Percentiles rank a stretch among this genome's conserved stretches.
phyloP scores from a whole-genome alignment of 1,140 invertebrate species.

The Procambarus virginalis region DNA sequence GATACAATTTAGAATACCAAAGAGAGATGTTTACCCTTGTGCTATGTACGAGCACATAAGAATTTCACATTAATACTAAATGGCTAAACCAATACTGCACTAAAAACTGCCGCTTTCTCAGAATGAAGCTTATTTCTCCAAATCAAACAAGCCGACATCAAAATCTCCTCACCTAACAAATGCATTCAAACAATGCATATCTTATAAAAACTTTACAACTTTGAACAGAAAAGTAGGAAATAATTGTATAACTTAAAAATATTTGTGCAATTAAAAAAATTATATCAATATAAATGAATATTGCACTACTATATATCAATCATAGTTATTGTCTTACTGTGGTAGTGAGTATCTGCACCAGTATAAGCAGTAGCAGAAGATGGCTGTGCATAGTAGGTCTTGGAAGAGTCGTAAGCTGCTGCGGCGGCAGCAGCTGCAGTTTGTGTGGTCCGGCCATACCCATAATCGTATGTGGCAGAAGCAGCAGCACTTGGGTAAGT shows the following conservation, averaged over 20 bases:
- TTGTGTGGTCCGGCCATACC: constrained; percentile 79
- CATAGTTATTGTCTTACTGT: constrained; percentile 73
- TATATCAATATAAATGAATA: not conserved
- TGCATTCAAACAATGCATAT: no score
- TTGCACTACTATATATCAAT: constrained; percentile 1
- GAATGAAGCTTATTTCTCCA: no score
- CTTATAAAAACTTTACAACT: not conserved
- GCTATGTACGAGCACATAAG: no score
- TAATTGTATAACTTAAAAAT: not conserved
- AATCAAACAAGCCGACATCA: no score
- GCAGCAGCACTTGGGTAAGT: constrained; percentile 75
- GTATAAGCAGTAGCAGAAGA: constrained; percentile 77
- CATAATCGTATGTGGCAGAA: constrained; percentile 79
- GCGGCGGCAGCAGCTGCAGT: constrained; percentile 80
- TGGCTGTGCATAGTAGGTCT: constrained; percentile 70
- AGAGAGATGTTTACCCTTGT: no score
- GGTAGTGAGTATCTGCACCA: constrained; percentile 80
- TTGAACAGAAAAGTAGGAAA: not conserved
- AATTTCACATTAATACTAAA: no score
- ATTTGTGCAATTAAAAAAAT: not conserved
- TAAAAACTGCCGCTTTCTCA: no score
- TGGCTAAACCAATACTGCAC: no score
- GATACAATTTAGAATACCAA: no score
- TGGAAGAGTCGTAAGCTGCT: constrained; percentile 73
- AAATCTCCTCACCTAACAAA: no score